These are phyloP conservation scores for Trogon surrucura DNA, from an alignment of 2,113 vertebrate genomes.

Conservation along the genomic window DNA sequence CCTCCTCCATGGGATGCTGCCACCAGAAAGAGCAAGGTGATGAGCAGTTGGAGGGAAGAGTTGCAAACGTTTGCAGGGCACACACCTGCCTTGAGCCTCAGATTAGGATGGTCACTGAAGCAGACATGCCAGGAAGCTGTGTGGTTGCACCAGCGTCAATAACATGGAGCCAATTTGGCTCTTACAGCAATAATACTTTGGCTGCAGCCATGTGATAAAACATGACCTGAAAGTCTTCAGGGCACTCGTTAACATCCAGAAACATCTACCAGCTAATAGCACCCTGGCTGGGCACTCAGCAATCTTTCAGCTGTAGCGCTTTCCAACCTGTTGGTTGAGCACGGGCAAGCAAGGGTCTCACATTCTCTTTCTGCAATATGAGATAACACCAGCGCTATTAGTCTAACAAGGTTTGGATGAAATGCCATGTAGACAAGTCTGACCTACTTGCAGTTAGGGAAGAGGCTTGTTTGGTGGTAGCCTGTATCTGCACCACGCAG, in stretches of 20 bases:
- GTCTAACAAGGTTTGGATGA: neutral
- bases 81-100: neutral
- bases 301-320: neutral
- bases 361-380: neutral
- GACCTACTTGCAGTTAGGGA: neutral
- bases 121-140: neutral
- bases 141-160: neutral
- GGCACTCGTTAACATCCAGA: neutral
- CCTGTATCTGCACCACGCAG: neutral
- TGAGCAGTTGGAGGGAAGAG: neutral
- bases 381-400: neutral
- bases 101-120: neutral
- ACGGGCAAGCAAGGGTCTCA: neutral
- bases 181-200: neutral
- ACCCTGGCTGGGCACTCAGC: neutral
- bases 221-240: slow-evolving; percentile 1
- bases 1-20: accelerated
- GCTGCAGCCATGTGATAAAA: slow-evolving; percentile 20
- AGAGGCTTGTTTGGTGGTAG: neutral
- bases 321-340: neutral
- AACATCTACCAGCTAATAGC: neutral
- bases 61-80: neutral
- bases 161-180: neutral
- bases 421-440: neutral
- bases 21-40: neutral